Percentiles rank a stretch among this genome's conserved stretches.
phyloP scores from a whole-genome alignment of 2,888 invertebrate genomes.

The Myathropa florea region DNA sequence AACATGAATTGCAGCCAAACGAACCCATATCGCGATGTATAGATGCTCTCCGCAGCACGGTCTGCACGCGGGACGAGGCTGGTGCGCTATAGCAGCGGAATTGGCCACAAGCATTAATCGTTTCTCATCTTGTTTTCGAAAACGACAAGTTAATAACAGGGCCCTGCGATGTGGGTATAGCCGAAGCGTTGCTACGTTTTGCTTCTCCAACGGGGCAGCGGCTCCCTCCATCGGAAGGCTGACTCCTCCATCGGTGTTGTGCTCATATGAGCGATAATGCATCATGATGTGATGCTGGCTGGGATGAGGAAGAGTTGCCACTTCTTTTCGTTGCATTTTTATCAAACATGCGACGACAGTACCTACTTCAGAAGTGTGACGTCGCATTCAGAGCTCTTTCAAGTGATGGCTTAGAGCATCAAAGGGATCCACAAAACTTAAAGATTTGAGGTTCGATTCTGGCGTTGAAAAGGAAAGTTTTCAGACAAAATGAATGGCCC shows the following conservation, averaged over 20 bases:
- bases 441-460: too few relatives aligned
- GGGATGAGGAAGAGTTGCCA: constrained; percentile 28
- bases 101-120: constrained; percentile 78
- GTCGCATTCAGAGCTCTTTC: too few relatives aligned
- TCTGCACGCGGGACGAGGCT: constrained; percentile 10
- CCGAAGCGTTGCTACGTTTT: constrained; percentile 7
- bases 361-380: too few relatives aligned
- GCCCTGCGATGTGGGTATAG: constrained; percentile 61
- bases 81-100: constrained; percentile 63
- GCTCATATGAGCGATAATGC: constrained; percentile 61
- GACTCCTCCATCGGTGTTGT: constrained; percentile 4
- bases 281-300: constrained; percentile 33
- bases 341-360: too few relatives aligned
- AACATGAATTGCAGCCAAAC: constrained; percentile 55
- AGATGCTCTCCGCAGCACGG: constrained; percentile 27
- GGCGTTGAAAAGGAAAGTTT: too few relatives aligned
- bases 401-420: too few relatives aligned
- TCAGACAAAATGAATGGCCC: too few relatives aligned
- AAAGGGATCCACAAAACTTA: too few relatives aligned
- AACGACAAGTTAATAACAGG: constrained; percentile 78
- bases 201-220: not conserved
- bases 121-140: constrained; percentile 77
- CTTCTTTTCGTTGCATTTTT: constrained; percentile 2
- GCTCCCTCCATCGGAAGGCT: not conserved
- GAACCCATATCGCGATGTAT: constrained; percentile 62